These are phyloP conservation scores for Cotesia congregata DNA, from an alignment of 2,888 invertebrate genomes.

Conservation along the genomic window DNA sequence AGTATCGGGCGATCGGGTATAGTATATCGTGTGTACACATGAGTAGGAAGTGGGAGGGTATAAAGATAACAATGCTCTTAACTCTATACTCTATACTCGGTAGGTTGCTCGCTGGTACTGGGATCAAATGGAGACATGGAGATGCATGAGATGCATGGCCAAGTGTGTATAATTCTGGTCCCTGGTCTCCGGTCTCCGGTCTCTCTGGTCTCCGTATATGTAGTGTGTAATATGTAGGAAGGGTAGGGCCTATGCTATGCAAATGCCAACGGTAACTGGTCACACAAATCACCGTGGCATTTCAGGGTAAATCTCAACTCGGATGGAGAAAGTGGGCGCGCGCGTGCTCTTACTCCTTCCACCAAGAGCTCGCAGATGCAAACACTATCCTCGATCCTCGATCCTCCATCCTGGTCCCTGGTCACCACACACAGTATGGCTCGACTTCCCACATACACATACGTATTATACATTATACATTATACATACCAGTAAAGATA, in stretches of 20 bases:
- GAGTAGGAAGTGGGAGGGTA: slow-evolving; percentile 41
- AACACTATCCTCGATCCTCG: neutral
- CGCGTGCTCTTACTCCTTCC: slow-evolving; percentile 33
- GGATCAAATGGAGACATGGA: neutral
- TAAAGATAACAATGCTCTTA: slow-evolving; percentile 46
- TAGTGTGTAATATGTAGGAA: neutral
- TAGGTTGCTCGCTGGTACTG: too few relatives aligned
- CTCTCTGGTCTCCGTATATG: too few relatives aligned
- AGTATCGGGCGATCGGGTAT: neutral
- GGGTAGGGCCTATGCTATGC: slow-evolving; percentile 51
- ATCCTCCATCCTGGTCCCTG: neutral
- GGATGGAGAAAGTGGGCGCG: slow-evolving; percentile 22
- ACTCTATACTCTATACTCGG: neutral
- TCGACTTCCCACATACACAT: slow-evolving; percentile 19
- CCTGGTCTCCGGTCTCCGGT: too few relatives aligned
- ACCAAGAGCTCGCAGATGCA: neutral
- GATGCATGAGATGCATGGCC: neutral
- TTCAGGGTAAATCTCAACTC: slow-evolving; percentile 51
- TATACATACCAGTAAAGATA: neutral
- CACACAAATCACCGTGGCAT: slow-evolving; percentile 59
- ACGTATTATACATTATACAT: too few relatives aligned
- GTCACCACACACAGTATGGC: slow-evolving; percentile 2
- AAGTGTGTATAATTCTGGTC: neutral
- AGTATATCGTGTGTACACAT: neutral
- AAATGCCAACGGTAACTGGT: slow-evolving; percentile 58